These are phyloP conservation scores for Etheostoma spectabile DNA, from an alignment of 2,113 vertebrate species.

Conservation along the genomic window DNA sequence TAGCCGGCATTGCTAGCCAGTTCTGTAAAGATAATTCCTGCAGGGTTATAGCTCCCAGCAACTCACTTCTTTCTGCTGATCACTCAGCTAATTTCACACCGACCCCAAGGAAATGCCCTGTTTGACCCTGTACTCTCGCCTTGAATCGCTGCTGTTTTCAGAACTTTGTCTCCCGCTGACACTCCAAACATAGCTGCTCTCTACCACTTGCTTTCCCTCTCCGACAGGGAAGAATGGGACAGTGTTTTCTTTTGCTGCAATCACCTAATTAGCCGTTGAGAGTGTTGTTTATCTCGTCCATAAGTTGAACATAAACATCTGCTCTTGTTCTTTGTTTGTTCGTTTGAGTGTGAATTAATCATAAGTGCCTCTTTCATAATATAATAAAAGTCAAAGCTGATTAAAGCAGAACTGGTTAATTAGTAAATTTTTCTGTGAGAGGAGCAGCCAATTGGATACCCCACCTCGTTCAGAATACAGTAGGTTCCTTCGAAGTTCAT, in stretches of 20 bases:
- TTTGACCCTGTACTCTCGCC: constrained; percentile 10
- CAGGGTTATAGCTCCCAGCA: constrained; percentile 21
- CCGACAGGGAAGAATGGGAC: constrained; percentile 4
- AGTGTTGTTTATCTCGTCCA: constrained; percentile 34
- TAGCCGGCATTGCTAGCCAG: background rate
- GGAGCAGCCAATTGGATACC: constrained; percentile 2
- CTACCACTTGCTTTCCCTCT: constrained; percentile 1
- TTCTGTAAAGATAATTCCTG: constrained; percentile 42
- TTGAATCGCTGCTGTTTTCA: constrained; percentile 15
- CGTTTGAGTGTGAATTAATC: constrained; percentile 1
- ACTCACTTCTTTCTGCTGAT: constrained; percentile 37
- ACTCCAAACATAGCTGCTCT: constrained; percentile 1
- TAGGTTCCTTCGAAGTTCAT: constrained; percentile 59
- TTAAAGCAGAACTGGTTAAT: constrained; percentile 37
- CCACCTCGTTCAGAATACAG: background rate
- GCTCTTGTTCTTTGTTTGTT: background rate
- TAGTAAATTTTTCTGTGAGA: background rate
- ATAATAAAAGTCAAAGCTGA: constrained; percentile 30
- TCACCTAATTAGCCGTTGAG: constrained; percentile 47
- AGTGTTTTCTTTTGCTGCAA: constrained; percentile 23
- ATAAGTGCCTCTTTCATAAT: background rate
- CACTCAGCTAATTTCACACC: constrained; percentile 61
- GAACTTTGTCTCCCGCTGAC: background rate
- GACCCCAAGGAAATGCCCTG: constrained; percentile 42
- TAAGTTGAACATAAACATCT: constrained; percentile 46